These are phyloP conservation scores for Rattus norvegicus DNA, from an alignment of 2,113 vertebrate genomes.

Conservation along the genomic window DNA sequence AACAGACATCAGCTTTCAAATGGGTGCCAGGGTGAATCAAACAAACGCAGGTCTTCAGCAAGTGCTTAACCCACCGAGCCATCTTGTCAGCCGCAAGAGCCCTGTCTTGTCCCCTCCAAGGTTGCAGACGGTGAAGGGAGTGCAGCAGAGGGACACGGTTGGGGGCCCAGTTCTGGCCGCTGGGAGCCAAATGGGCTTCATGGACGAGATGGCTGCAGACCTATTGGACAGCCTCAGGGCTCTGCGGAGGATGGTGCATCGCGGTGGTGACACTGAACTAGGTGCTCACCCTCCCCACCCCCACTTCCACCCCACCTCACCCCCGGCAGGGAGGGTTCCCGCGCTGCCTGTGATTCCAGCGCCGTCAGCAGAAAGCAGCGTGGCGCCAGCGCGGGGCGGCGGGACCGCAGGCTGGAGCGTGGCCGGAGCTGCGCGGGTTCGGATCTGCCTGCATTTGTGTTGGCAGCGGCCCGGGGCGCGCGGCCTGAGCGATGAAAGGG, in stretches of 20 bases:
- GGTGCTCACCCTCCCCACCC: background rate
- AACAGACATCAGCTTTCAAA: background rate
- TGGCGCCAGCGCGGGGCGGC: slow-evolving; percentile 45
- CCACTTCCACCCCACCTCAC: background rate
- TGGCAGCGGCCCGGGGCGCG: slow-evolving; percentile 75
- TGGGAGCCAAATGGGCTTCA: background rate
- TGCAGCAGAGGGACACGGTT: background rate
- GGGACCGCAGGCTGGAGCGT: background rate
- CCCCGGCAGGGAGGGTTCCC: background rate
- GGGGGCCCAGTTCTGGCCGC: background rate
- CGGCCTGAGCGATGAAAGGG: slow-evolving; percentile 86
- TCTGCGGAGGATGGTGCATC: background rate
- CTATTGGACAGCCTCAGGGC: background rate
- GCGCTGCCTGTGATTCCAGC: slow-evolving; percentile 1
- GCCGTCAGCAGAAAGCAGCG: slow-evolving; percentile 11
- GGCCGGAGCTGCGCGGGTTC: slow-evolving; percentile 70
- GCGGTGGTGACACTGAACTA: background rate
- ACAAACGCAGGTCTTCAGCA: background rate
- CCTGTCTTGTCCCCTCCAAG: background rate
- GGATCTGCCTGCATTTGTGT: slow-evolving; percentile 85
- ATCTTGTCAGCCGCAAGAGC: background rate
- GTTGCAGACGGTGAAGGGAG: no score
- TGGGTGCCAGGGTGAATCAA: no score
- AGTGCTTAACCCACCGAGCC: background rate
- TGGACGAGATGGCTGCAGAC: background rate